Base-by-base conservation (phyloP, 2,113 vertebrate species). In the Oxyruncus cristatus region DNA sequence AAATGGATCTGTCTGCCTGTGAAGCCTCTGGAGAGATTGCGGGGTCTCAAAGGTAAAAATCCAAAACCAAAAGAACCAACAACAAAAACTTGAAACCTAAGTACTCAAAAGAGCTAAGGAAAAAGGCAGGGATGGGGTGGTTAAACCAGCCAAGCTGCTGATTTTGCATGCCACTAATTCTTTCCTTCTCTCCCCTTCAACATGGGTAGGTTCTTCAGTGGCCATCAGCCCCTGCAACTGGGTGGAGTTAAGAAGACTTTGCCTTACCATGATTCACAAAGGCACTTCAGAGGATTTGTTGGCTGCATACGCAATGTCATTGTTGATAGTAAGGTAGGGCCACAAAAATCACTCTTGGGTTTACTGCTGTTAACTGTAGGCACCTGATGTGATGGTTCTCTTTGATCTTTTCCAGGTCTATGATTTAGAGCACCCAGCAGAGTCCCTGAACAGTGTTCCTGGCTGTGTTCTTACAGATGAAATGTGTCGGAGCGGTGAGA, bases 231-330 rank as follows among this genome's bases (percentile, higher is more conserved):
- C 63, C 97, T 99, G 44, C 99, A 99, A 97, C 37, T 99, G 89
- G 99, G 99, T 33, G 99, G 99, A 33, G 96, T 99, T 56, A 99
- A 99, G 97, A 97, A 97, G 66, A 86, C 90, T 16, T 95, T 97
- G 49, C 94, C 98, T 17, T 91, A 96, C 70, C 97, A 42, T 0
- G 5, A 61, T 32, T 89, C 97, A 26, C 96, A 92, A 35, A 90
- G 90, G 44, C 97, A 52, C 79, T 98, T 98, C 95, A 97, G 72
- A 42, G 97, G 98, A 17, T 99, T 99, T 93, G 97, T 96, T 66
- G 99, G 99, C 94, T 99, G 99, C 91, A 96, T 99, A 76, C 98
- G 98, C 42, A 99, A 99, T 66, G 95, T 99, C 76, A 39, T 98
- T 58, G 97, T 99, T 66, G 98, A 99, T 86, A 99, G 98, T 68